Base-by-base conservation (phyloP, 2,888 invertebrate species). In the Xylota segnis region DNA sequence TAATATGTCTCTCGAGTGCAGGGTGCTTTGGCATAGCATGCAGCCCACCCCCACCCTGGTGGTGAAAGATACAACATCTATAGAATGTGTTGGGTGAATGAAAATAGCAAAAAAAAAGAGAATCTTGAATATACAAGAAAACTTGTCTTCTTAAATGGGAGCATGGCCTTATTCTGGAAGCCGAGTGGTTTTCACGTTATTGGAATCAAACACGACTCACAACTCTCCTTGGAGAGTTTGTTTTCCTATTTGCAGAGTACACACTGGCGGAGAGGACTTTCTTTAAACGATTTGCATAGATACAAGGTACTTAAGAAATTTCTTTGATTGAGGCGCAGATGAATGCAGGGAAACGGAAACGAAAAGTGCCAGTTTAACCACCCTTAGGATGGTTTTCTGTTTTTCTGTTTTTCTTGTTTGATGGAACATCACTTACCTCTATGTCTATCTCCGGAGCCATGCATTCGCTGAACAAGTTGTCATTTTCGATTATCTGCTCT, bases 381-480 rank as follows among this genome's bases (percentile, higher is more conserved):
- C 29, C 23, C n/a, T 43, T 18, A 12, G 12, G 18, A 58, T n/a
- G n/a, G n/a, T n/a, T n/a, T n/a, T n/a, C n/a, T n/a, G n/a, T n/a
- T n/a, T n/a, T n/a, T n/a, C n/a, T n/a, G n/a, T n/a, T n/a, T n/a
- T n/a, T n/a, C n/a, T n/a, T n/a, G n/a, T n/a, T n/a, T n/a, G n/a
- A n/a, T n/a, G n/a, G n/a, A n/a, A n/a, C 12, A 6, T 6, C 4
- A 58, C 89, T 88, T 90, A 94, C 94, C 93, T 94, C 94, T 88
- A 94, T 93, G 89, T 94, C 94, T 83, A 94, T 94, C 89, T 94
- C 94, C 18, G 92, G 91, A 16, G 93, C 91, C 74, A 94, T 91
- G 88, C 93, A 94, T 87, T 94, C 94, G 71, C 94, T 93, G 86
- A 94, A 93, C 87, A 93, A 92, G 88, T 93, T 92, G 87, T 92